Evolutionary conservation across 35 echinoderm and acorn worm genomes (phyloP), one percentile per base, ranked within the genome.

Genomic region (Heliocidaris tuberculata): DNA sequence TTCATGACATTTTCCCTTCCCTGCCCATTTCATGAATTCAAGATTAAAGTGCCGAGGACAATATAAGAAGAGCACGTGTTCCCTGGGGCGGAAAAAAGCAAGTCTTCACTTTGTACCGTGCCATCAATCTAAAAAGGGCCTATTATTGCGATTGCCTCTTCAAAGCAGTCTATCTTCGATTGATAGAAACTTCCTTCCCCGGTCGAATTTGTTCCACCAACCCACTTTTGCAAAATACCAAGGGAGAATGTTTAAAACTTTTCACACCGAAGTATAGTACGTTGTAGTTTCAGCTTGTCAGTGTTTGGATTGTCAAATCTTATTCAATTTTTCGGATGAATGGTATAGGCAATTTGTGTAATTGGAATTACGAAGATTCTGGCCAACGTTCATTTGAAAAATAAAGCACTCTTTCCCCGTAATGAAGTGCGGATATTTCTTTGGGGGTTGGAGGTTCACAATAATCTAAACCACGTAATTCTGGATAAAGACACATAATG

Each of bases 1-100:
- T 78, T 78, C 27, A 19, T 78, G 65, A 78, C 65, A 78, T 78
- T 78, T 78, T n/a, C 21, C 27, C 65, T 27, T 19, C 65, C 65
- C 65, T 78, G 27, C 65, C 19, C 65, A 78, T 19, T 78, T 78
- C 65, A 78, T 78, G 65, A 78, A 78, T 78, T 78, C 65, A n/a
- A 78, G 17, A 78, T 78, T n/a, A 78, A 78, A 78, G 65, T 78
- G 65, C 65, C 65, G 65, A 78, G 65, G 65, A 78, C 65, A 78
- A 78, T 78, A 78, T 19, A 21, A n/a, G 27, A 19, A 78, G 65
- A 78, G 65, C 65, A 78, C 65, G 65, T 78, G 65, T 78, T 21
- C 65, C 65, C 65, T 78, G 19, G 4, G 17, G 65, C 27, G 65
- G 65, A 78, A 78, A 78, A 8, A 78, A 78, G 65, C 65, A 78